phyloP scores from a whole-genome alignment of 1,140 invertebrate species.

The Babylonia areolata region DNA sequence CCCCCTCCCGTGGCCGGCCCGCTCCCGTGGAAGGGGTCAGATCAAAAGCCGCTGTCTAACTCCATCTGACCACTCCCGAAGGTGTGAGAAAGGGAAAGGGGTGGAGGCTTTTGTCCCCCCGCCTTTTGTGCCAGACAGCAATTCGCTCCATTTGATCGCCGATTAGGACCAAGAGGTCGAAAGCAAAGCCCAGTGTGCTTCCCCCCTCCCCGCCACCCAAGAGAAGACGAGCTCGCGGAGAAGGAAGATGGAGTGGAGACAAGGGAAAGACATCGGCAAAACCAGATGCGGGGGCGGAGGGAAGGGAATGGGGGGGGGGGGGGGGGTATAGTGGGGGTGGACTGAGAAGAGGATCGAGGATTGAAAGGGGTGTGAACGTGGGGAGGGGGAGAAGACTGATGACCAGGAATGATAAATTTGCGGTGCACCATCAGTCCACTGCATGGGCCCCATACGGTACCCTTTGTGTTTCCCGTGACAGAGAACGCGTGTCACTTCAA shows the following conservation, averaged over 20 bases:
- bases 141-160: neutral
- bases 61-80: neutral
- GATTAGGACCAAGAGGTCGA: neutral
- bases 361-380: neutral
- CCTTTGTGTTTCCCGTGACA: neutral
- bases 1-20: too few species aligned
- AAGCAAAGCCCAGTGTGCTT: neutral
- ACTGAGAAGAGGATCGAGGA: neutral
- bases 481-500: neutral
- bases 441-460: neutral
- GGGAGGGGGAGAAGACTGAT: neutral
- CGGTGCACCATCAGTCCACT: neutral
- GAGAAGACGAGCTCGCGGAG: too few species aligned
- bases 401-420: neutral
- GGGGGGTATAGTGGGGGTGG: neutral
- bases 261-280: slow-evolving; percentile 4
- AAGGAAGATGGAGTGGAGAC: slow-evolving; percentile 6
- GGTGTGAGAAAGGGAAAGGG: neutral
- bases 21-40: neutral
- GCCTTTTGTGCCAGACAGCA: neutral
- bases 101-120: slow-evolving; percentile 1
- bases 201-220: too few species aligned
- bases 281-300: neutral
- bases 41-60: neutral
- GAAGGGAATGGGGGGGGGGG: neutral